Evolutionary conservation across 2,113 vertebrate species (phyloP).

Genomic region (Pimephales promelas): DNA sequence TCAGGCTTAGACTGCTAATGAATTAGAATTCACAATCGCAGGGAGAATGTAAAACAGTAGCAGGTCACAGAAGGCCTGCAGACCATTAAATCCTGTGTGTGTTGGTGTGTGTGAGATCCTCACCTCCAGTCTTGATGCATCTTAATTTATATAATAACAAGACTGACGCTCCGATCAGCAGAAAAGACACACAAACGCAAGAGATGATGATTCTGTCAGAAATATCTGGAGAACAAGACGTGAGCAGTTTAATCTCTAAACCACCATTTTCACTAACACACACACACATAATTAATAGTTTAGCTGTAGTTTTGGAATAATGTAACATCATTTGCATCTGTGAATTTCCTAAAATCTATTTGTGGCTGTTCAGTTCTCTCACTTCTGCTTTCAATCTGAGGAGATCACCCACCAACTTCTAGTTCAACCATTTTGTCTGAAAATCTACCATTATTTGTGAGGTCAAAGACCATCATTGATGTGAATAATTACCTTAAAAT

Average conservation of each 20-base stretch:
- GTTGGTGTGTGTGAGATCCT: not conserved
- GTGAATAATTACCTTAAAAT: not conserved
- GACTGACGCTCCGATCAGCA: constrained; percentile 31
- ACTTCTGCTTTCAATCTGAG: constrained; percentile 19
- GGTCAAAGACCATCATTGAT: no score
- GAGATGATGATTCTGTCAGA: not conserved
- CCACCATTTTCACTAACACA: no score
- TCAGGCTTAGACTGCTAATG: not conserved
- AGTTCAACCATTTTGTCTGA: not conserved
- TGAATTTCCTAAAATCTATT: constrained; percentile 21
- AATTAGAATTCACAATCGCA: not conserved
- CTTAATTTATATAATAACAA: constrained; percentile 9
- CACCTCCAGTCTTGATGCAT: constrained; percentile 28
- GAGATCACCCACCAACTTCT: not conserved
- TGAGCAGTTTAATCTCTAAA: no score
- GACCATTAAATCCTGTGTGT: not conserved
- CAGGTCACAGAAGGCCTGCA: not conserved
- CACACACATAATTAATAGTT: not conserved
- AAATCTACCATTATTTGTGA: not conserved
- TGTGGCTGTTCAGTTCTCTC: not conserved
- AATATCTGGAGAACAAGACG: not conserved
- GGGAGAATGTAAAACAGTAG: not conserved
- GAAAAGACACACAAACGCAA: constrained; percentile 17
- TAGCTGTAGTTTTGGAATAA: not conserved
- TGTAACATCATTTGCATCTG: not conserved